A percentile compares a stretch with the other conserved stretches of the same genome.
Evolutionary conservation across 1,140 invertebrate genomes (phyloP).

Genomic region (Drosophila pallidifrons): DNA sequence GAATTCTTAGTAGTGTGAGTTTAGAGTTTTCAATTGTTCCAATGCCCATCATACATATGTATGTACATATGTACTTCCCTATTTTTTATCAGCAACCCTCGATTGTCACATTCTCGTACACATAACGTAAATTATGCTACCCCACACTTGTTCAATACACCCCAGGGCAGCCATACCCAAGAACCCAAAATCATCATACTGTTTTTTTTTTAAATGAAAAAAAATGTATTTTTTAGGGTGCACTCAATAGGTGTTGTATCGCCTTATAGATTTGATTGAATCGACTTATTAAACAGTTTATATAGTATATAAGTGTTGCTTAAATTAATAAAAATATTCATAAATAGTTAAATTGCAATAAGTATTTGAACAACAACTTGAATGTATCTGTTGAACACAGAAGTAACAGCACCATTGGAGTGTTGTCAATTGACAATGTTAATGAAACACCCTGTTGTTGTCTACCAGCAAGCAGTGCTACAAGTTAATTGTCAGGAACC

Average conservation of each 20-base stretch:
- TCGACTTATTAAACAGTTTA: too few species aligned
- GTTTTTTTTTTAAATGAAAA: not conserved
- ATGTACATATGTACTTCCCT: not conserved
- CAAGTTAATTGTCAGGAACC: too few species aligned
- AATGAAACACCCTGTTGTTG: slow-evolving; percentile 1
- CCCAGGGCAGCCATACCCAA: not conserved
- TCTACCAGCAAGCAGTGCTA: not conserved
- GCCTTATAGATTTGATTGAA: too few species aligned
- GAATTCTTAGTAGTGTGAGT: too few species aligned
- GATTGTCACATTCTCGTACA: not conserved
- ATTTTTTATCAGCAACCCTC: not conserved
- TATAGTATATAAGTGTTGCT: too few species aligned
- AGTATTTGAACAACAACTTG: too few species aligned
- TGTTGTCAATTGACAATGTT: not conserved
- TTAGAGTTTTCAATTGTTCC: too few species aligned
- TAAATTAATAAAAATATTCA: too few species aligned
- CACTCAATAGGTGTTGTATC: not conserved
- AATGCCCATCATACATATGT: too few species aligned
- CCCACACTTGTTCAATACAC: not conserved
- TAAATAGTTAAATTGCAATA: not conserved
- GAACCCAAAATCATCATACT: not conserved
- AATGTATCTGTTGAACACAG: too few species aligned
- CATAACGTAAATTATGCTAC: not conserved
- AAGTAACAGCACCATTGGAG: not conserved
- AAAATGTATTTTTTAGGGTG: not conserved